phyloP scores from a whole-genome alignment of 1,140 invertebrate species.

The Phortica variegata region DNA sequence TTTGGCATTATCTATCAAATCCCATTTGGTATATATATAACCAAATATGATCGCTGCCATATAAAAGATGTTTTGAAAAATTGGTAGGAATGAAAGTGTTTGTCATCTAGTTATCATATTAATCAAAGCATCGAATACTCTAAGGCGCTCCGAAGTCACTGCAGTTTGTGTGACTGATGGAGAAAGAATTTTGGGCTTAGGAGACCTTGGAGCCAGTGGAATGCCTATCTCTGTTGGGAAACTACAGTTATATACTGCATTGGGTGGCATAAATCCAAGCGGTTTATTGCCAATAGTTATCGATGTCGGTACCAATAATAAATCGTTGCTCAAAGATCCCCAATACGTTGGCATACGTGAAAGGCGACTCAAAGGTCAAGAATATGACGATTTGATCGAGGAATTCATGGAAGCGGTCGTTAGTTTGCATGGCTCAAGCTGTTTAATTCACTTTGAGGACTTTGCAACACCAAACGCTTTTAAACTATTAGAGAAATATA shows the following conservation, averaged over 20 bases:
- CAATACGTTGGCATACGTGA: conserved; percentile 92
- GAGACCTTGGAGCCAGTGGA: conserved; percentile 90
- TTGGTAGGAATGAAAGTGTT: conserved; percentile 22
- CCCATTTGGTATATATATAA: conserved; percentile 92
- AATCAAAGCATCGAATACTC: too few species aligned
- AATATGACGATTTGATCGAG: conserved; percentile 93
- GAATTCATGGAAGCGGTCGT: conserved; percentile 97
- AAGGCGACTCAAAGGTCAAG: conserved; percentile 74
- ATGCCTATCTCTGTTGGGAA: conserved; percentile 99
- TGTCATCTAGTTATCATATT: too few species aligned
- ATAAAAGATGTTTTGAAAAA: conserved; percentile 72
- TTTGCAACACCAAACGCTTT: conserved; percentile 95
- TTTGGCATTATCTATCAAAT: conserved; percentile 29
- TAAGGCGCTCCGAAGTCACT: conserved; percentile 73
- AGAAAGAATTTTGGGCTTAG: conserved; percentile 90
- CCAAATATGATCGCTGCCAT: conserved; percentile 93
- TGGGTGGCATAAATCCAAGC: conserved; percentile 88
- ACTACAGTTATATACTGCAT: conserved; percentile 87
- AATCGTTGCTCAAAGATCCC: conserved; percentile 79
- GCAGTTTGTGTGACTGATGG: conserved; percentile 95
- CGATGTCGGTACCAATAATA: conserved; percentile 92
- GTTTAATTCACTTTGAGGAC: conserved; percentile 92
- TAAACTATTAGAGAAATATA: conserved; percentile 82
- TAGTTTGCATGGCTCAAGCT: conserved; percentile 76
- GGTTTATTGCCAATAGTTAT: conserved; percentile 85